phyloP scores from a whole-genome alignment of 2,113 vertebrate genomes.

The Phalacrocorax brasilianus region DNA sequence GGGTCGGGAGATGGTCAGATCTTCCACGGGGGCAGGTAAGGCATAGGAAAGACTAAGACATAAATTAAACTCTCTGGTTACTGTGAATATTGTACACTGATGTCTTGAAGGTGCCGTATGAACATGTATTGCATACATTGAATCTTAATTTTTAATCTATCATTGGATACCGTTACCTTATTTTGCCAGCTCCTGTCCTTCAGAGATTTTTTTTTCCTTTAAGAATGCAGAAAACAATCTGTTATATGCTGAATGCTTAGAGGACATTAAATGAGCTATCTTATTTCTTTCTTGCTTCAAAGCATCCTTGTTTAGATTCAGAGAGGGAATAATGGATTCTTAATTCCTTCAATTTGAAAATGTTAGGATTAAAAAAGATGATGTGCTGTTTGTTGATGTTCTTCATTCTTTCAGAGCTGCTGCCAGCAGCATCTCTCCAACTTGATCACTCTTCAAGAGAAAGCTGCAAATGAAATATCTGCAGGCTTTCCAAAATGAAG shows the following conservation, averaged over 20 bases:
- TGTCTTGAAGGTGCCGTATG: background rate
- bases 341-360: conserved; percentile 57
- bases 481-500: conserved; percentile 27
- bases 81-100: background rate
- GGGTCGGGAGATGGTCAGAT: background rate
- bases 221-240: background rate
- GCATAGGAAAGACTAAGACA: background rate
- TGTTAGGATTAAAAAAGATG: conserved; percentile 46
- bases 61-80: background rate
- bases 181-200: background rate
- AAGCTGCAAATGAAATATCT: conserved; percentile 21
- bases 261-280: background rate
- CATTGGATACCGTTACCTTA: background rate
- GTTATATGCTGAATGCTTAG: conserved; percentile 7
- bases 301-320: conserved; percentile 37
- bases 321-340: conserved; percentile 42
- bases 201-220: background rate
- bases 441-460: conserved; percentile 50
- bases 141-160: background rate
- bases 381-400: background rate
- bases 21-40: background rate
- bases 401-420: conserved; percentile 1
- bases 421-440: background rate
- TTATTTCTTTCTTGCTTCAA: conserved; percentile 15
- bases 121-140: background rate